Evolutionary conservation across 1,140 invertebrate species (phyloP).

Genomic region (Campoletis sonorensis): DNA sequence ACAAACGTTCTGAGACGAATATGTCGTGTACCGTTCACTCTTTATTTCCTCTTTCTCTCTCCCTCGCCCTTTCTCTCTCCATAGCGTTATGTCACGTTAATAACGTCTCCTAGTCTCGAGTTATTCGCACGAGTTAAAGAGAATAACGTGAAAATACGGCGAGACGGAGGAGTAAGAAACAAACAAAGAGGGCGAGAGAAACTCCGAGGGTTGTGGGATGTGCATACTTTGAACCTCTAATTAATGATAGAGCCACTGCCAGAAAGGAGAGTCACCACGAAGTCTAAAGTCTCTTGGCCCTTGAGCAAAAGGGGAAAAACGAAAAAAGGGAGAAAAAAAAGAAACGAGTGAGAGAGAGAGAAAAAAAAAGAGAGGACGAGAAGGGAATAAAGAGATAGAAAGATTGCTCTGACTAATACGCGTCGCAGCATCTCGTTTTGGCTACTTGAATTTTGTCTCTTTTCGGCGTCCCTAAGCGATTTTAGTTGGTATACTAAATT

Average conservation of each 20-base stretch:
- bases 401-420: neutral
- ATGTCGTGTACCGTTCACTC: slow-evolving; percentile 38
- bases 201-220: slow-evolving; percentile 46
- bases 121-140: slow-evolving; percentile 49
- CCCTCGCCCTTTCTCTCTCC: slow-evolving; percentile 53
- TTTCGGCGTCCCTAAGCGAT: neutral
- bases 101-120: slow-evolving; percentile 55
- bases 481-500: slow-evolving; percentile 16
- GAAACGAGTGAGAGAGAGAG: neutral
- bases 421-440: slow-evolving; percentile 38
- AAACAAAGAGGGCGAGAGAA: slow-evolving; percentile 24
- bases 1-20: slow-evolving; percentile 41
- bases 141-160: slow-evolving; percentile 23
- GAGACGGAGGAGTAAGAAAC: slow-evolving; percentile 24
- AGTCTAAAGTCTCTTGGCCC: neutral
- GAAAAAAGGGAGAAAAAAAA: neutral
- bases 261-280: slow-evolving; percentile 9
- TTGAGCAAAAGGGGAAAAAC: slow-evolving; percentile 1
- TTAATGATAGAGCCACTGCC: slow-evolving; percentile 56
- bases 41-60: slow-evolving; percentile 48
- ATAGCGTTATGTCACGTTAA: slow-evolving; percentile 67
- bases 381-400: neutral
- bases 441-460: slow-evolving; percentile 24
- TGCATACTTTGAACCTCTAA: slow-evolving; percentile 66
- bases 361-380: neutral